Evolutionary conservation across 2,888 invertebrate species (phyloP).

Genomic region (Scaptomyza reducta): DNA sequence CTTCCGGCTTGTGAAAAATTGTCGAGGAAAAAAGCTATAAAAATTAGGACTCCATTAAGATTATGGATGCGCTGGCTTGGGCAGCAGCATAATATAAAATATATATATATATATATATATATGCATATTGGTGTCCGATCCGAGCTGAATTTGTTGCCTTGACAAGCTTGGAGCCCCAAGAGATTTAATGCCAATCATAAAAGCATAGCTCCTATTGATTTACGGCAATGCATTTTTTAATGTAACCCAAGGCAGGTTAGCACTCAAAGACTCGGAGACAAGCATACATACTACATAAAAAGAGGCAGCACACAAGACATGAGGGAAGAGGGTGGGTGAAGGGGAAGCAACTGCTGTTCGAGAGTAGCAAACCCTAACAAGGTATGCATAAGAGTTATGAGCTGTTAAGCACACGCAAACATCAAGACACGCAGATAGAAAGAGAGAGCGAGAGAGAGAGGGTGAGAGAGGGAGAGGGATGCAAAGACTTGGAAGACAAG

Average conservation of each 20-base stretch:
- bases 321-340: rapidly evolving
- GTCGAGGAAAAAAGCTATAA: not conserved
- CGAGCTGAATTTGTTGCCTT: slow-evolving; percentile 1
- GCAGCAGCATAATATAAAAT: not conserved
- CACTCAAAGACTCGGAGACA: not conserved
- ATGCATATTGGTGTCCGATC: not conserved
- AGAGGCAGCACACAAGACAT: not conserved
- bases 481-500: slow-evolving; percentile 2
- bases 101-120: not conserved
- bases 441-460: not conserved
- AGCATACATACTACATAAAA: not conserved
- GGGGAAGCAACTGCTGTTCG: not conserved
- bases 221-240: slow-evolving; percentile 70
- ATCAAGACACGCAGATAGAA: not conserved
- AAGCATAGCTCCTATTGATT: slow-evolving; percentile 59
- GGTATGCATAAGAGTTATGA: slow-evolving; percentile 56
- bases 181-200: slow-evolving; percentile 66
- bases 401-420: slow-evolving; percentile 46
- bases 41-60: too few relatives aligned
- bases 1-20: not conserved
- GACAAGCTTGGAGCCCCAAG: slow-evolving; percentile 6
- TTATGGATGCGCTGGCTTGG: not conserved
- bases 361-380: slow-evolving; percentile 8
- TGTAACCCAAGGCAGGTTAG: slow-evolving; percentile 23
- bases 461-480: not conserved